A percentile compares a stretch with the other conserved stretches of the same genome.
Evolutionary conservation across 2,113 vertebrate genomes (phyloP).

Genomic region (Chionomys nivalis): DNA sequence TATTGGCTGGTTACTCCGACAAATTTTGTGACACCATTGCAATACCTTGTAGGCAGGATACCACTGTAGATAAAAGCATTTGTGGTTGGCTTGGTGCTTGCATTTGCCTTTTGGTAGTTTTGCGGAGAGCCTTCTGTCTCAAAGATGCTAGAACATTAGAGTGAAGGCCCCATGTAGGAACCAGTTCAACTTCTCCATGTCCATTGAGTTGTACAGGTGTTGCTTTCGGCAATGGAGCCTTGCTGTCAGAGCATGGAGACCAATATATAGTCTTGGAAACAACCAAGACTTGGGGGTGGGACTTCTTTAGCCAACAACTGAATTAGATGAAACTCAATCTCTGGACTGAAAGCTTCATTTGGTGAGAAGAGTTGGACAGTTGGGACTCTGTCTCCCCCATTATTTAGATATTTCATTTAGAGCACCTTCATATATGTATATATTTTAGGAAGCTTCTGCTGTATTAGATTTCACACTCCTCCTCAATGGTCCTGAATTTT

Average conservation of each 20-base stretch:
- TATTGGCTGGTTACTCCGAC: not conserved
- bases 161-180: not conserved
- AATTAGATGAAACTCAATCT: not conserved
- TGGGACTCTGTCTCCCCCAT: not conserved
- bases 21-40: not conserved
- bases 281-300: not conserved
- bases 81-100: not conserved
- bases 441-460: not conserved
- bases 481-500: not conserved
- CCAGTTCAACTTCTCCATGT: not conserved
- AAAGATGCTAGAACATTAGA: not conserved
- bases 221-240: not conserved
- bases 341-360: not conserved
- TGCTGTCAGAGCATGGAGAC: not conserved
- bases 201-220: not conserved
- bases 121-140: not conserved
- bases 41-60: not conserved
- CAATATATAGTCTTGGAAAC: not conserved
- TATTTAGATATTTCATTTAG: not conserved
- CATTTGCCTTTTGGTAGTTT: not conserved
- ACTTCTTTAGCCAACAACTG: not conserved
- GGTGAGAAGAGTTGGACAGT: not conserved
- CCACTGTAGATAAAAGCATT: not conserved
- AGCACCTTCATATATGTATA: not conserved
- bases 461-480: not conserved